phyloP scores from a whole-genome alignment of 1,140 invertebrate genomes.

The Ceratitis capitata region DNA sequence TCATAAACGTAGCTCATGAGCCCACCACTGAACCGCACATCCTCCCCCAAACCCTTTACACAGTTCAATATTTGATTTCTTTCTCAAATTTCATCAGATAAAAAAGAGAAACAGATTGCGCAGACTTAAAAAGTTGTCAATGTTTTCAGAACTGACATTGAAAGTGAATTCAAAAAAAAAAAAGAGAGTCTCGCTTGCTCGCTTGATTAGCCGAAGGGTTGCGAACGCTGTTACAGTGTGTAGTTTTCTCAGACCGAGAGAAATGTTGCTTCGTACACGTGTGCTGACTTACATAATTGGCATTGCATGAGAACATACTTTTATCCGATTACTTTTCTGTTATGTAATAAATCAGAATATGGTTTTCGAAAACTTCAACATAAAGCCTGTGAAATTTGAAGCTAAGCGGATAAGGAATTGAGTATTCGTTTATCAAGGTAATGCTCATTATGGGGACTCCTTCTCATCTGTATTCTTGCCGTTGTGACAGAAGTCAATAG shows the following conservation, averaged over 20 bases:
- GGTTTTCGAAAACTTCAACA: neutral
- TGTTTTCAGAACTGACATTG: neutral
- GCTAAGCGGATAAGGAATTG: neutral
- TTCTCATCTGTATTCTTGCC: too few relatives aligned
- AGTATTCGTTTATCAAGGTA: too few relatives aligned
- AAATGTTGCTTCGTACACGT: neutral
- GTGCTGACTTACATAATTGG: slow-evolving; percentile 25
- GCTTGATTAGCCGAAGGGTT: neutral
- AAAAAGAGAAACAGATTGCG: slow-evolving; percentile 37
- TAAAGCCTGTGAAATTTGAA: neutral
- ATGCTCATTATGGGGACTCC: too few relatives aligned
- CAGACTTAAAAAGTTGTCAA: slow-evolving; percentile 14
- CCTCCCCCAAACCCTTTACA: neutral
- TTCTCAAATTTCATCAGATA: slow-evolving; percentile 41
- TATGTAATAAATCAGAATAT: slow-evolving; percentile 19
- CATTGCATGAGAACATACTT: slow-evolving; percentile 5
- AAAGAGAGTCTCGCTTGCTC: neutral
- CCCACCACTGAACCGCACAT: neutral
- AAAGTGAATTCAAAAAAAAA: neutral
- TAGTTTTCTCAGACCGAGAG: neutral
- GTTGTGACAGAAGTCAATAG: too few relatives aligned
- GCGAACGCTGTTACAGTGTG: neutral
- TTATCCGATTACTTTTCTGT: neutral
- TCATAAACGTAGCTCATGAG: slow-evolving; percentile 37
- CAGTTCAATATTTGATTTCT: neutral